phyloP scores from a whole-genome alignment of 2,888 invertebrate species.

The Lasioglossum oenotherae region DNA sequence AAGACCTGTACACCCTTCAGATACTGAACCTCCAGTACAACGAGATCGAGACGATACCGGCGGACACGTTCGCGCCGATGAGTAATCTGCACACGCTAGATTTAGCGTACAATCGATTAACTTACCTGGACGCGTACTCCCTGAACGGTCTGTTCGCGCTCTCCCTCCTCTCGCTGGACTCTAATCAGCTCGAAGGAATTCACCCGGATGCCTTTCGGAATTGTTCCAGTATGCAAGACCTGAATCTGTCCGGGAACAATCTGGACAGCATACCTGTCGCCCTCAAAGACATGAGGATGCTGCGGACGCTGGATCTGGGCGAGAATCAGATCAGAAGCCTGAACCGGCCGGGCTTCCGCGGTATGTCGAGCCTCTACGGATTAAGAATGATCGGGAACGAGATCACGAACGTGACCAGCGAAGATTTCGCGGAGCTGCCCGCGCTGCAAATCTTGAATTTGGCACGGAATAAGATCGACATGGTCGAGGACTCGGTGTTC shows the following conservation, averaged over 20 bases:
- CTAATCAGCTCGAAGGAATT: conserved; percentile 92
- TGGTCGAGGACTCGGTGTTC: conserved; percentile 93
- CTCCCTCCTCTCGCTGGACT: conserved; percentile 93
- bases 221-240: conserved; percentile 95
- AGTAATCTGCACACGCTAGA: conserved; percentile 96
- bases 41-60: conserved; percentile 92
- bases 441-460: conserved; percentile 94
- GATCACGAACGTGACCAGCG: conserved; percentile 92
- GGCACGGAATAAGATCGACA: conserved; percentile 92
- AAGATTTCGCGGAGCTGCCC: conserved; percentile 91
- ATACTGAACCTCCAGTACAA: conserved; percentile 95
- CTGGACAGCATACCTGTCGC: conserved; percentile 92
- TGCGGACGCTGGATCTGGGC: conserved; percentile 95
- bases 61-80: conserved; percentile 95
- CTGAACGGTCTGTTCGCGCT: conserved; percentile 95
- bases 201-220: conserved; percentile 96
- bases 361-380: conserved; percentile 94
- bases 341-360: conserved; percentile 92
- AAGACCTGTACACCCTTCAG: conserved; percentile 94
- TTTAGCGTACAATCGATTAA: conserved; percentile 93
- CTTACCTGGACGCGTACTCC: conserved; percentile 93
- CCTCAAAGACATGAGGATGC: conserved; percentile 92
- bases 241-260: conserved; percentile 95
- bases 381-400: conserved; percentile 95
- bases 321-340: conserved; percentile 94